phyloP scores from a whole-genome alignment of 2,113 vertebrate species.

The Leptobrachium ailaonicum region DNA sequence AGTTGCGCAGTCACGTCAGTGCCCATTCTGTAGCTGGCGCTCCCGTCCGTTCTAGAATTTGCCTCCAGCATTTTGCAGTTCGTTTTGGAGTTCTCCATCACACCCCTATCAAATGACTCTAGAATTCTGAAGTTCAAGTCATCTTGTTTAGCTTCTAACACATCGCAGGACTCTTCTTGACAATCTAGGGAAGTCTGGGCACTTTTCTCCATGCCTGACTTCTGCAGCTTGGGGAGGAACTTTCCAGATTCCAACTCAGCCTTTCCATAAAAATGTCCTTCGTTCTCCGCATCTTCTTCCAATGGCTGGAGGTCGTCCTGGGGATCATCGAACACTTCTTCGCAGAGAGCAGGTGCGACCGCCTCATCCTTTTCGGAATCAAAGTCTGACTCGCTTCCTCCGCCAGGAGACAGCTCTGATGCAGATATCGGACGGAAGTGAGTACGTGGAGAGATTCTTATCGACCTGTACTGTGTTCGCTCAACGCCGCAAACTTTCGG shows the following conservation, averaged over 20 bases:
- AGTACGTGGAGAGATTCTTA: conserved; percentile 96
- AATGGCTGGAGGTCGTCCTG: conserved; percentile 96
- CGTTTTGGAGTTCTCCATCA: conserved; percentile 65
- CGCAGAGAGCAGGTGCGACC: conserved; percentile 73
- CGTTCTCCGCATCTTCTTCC: conserved; percentile 96
- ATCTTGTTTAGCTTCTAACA: conserved; percentile 76
- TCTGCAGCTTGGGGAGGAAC: conserved; percentile 93
- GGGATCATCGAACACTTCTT: conserved; percentile 88
- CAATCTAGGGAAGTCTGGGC: conserved; percentile 98
- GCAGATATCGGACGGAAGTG: conserved; percentile 98
- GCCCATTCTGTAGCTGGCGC: conserved; percentile 73
- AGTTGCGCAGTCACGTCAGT: conserved; percentile 71
- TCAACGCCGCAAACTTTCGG: conserved; percentile 89
- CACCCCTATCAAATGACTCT: conserved; percentile 68
- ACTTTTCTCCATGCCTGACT: conserved; percentile 98
- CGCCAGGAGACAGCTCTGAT: conserved; percentile 92
- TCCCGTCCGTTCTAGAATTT: conserved; percentile 64
- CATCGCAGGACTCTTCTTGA: conserved; percentile 84
- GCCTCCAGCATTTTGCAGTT: conserved; percentile 79
- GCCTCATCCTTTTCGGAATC: conserved; percentile 95
- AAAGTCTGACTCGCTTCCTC: conserved; percentile 91
- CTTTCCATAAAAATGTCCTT: conserved; percentile 95
- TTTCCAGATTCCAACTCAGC: conserved; percentile 97
- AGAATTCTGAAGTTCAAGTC: conserved; percentile 80
- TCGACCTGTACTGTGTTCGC: conserved; percentile 94